Conservation (phyloP, 1,140 invertebrate species). For the Apis laboriosa region DNA sequence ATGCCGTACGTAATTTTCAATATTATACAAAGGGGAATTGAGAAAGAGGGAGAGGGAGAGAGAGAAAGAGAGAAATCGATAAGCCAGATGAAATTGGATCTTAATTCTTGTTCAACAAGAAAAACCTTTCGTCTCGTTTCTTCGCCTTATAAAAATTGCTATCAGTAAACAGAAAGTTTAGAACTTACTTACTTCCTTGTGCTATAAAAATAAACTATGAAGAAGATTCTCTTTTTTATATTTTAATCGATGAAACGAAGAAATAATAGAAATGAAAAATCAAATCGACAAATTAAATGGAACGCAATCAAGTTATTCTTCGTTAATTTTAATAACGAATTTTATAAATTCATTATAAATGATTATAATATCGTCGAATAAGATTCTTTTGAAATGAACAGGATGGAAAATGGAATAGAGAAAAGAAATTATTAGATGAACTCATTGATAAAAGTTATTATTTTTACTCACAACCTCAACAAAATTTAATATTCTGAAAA, state of each 20-base stretch:
- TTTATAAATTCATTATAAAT: neutral
- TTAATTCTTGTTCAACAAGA: constrained; percentile 5
- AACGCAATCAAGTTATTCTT: no score
- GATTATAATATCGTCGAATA: neutral
- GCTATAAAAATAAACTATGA: neutral
- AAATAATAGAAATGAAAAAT: neutral
- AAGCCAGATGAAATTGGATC: constrained; percentile 3
- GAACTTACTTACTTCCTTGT: no score
- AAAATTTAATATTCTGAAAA: no score
- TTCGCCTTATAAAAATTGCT: neutral
- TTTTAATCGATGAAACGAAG: neutral
- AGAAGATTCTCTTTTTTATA: neutral
- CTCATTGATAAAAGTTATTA: no score
- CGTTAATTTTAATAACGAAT: neutral
- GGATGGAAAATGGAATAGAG: neutral
- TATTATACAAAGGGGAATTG: neutral
- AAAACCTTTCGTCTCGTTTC: neutral
- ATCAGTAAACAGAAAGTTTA: neutral
- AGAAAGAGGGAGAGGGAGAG: no score
- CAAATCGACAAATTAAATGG: neutral
- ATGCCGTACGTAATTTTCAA: neutral
- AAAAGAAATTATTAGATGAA: neutral
- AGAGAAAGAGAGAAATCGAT: neutral
- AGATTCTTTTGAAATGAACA: neutral
- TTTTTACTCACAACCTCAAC: no score